Conservation (phyloP, 2,797 vertebrate genomes). For the Melanotaenia trifasciata region DNA sequence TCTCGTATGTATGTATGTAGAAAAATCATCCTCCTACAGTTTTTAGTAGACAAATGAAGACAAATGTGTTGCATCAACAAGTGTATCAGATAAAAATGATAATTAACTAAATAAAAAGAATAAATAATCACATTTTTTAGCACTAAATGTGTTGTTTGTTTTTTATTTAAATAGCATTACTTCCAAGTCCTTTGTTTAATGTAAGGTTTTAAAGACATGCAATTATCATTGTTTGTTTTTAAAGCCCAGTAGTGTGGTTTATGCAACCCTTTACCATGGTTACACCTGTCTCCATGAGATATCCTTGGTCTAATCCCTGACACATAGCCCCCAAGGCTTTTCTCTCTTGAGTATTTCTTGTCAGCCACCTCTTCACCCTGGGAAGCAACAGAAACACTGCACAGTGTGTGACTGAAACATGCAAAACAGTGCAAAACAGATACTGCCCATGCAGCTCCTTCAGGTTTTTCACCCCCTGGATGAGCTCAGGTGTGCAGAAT, state of each 20-base stretch:
- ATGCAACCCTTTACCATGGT: constrained; percentile 36
- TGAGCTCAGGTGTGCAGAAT: constrained; percentile 12
- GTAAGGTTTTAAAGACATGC: neutral
- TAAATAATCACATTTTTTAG: neutral
- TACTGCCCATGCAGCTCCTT: constrained; percentile 2
- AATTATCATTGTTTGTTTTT: constrained; percentile 4
- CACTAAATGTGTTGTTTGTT: neutral
- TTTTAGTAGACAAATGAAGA: no score
- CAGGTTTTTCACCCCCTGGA: constrained; percentile 6
- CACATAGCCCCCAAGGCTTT: constrained; percentile 53
- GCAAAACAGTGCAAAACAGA: constrained; percentile 8
- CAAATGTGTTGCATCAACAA: no score
- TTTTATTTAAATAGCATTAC: no score
- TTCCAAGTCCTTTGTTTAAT: neutral
- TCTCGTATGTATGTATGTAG: no score
- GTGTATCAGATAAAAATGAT: no score
- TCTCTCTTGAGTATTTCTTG: constrained; percentile 22
- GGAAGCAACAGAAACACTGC: constrained; percentile 12
- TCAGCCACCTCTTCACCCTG: constrained; percentile 32
- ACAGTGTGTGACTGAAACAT: constrained; percentile 28
- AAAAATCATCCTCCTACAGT: no score
- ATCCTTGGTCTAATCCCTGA: constrained; percentile 42
- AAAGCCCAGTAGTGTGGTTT: constrained; percentile 27
- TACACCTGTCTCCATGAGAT: constrained; percentile 47
- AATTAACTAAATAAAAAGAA: neutral